Evolutionary conservation across 2,797 vertebrate species (phyloP).

Genomic region (Malacoraja senta): DNA sequence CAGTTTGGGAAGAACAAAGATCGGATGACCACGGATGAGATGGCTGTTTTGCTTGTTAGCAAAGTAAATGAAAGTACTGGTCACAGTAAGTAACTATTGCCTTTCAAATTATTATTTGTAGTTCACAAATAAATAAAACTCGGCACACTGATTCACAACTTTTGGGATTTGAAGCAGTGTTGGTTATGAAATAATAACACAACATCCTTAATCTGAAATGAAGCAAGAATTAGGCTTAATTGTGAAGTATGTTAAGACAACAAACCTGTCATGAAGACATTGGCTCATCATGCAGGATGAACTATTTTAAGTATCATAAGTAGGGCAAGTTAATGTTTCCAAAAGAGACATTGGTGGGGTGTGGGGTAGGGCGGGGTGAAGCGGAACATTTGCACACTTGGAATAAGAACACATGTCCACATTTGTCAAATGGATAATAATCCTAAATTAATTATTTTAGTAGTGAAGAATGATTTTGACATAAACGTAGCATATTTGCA

Average conservation of each 20-base stretch:
- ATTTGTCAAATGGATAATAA: background rate
- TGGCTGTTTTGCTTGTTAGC: slow-evolving; percentile 92
- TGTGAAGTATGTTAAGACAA: background rate
- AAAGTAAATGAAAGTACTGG: slow-evolving; percentile 84
- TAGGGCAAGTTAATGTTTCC: background rate
- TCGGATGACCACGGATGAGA: slow-evolving; percentile 87
- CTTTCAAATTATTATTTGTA: background rate
- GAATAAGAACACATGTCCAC: background rate
- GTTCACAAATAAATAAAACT: background rate
- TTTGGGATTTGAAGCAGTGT: background rate
- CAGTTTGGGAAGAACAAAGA: slow-evolving; percentile 85
- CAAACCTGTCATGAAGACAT: background rate
- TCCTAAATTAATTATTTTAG: background rate
- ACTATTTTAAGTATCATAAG: background rate
- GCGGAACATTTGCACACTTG: background rate
- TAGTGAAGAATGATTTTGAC: background rate
- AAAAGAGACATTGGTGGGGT: background rate
- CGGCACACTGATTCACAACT: background rate
- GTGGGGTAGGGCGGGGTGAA: background rate
- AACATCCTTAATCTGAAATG: background rate
- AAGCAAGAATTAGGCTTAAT: background rate
- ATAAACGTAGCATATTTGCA: background rate
- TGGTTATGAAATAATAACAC: background rate
- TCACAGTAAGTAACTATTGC: slow-evolving; percentile 68
- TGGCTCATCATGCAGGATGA: background rate